A percentile compares a stretch with the other conserved stretches of the same genome.
phyloP scores from a whole-genome alignment of 1,140 invertebrate species.

The Onthophagus taurus region DNA sequence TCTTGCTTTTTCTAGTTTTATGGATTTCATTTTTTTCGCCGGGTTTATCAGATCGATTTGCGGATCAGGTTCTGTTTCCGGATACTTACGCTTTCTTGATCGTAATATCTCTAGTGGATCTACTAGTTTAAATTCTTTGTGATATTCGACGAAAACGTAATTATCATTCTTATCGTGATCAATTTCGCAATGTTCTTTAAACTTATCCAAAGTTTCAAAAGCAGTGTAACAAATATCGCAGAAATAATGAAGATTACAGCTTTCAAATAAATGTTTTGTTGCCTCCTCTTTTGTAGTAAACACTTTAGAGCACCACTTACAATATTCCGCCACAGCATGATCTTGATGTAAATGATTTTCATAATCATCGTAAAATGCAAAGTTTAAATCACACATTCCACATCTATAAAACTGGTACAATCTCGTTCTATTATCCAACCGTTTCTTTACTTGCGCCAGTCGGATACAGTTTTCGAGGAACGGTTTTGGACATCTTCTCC shows the following conservation, averaged over 20 bases:
- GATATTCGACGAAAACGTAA: conserved; percentile 12
- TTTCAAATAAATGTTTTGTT: conserved; percentile 27
- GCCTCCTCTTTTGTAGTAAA: conserved; percentile 27
- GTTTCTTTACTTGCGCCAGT: conserved; percentile 25
- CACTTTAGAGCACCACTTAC: conserved; percentile 22
- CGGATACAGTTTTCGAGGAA: conserved; percentile 26
- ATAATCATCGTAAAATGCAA: conserved; percentile 31
- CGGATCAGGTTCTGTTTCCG: not conserved
- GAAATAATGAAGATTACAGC: conserved; percentile 28
- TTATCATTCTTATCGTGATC: conserved; percentile 30
- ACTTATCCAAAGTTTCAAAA: conserved; percentile 25
- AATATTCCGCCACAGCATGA: conserved; percentile 13
- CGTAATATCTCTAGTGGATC: not conserved
- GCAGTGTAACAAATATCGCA: conserved; percentile 31
- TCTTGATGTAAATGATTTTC: conserved; percentile 30
- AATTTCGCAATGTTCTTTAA: conserved; percentile 25
- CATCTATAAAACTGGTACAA: conserved; percentile 33
- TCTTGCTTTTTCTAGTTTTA: conserved; percentile 4
- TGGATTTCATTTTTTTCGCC: conserved; percentile 7
- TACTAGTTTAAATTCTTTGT: not conserved
- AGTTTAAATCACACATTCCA: conserved; percentile 28
- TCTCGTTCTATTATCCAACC: conserved; percentile 27
- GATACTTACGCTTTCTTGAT: not conserved
- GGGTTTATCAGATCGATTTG: too few species aligned
- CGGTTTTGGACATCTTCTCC: conserved; percentile 20